Evolutionary conservation across 2,113 vertebrate genomes (phyloP), one percentile per base, ranked within the genome.

Genomic region (Laticauda colubrina): DNA sequence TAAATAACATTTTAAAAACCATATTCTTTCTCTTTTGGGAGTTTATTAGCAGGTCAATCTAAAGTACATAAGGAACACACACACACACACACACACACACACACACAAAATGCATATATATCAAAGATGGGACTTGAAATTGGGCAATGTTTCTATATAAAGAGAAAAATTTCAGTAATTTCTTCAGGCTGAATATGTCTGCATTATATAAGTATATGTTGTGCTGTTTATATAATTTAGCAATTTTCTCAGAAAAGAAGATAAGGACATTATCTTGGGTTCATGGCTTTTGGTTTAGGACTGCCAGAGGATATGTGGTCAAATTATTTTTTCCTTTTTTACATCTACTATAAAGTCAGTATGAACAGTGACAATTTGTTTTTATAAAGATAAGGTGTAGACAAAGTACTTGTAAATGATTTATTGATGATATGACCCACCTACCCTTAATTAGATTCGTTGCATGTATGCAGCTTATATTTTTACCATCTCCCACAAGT

Each of bases 191-290:
- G 56, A 93, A 96, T 93, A 94, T 89, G 94, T 94, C 94, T 92
- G 95, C 48, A 89, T 89, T 91, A 94, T 96, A 95, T 95, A 95
- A 96, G 90, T 87, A 85, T 93, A 90, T 95, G 51, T 29, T 93
- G 90, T 94, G 93, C 85, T 93, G 96, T 91, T 91, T 53, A 54
- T 93, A 88, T 54, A 90, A 85, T 69, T 91, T 92, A 69, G 93
- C 64, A 95, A 93, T 20, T 56, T 93, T 14, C 45, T 64, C 93
- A 91, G 96, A 87, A 89, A 75, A 95, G 85, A 54, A 88, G 51
- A 93, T 93, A 93, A 91, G 94, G 88, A 94, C 91, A 87, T 89
- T 96, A 95, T 95, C 96, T 95, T 95, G 86, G 56, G 91, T 39
- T 23, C 23, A 20, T 57, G 2, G 10, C 89, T 95, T 95, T 45